Conservation (phyloP, 2,888 invertebrate genomes). For the Plagodis dolabraria region DNA sequence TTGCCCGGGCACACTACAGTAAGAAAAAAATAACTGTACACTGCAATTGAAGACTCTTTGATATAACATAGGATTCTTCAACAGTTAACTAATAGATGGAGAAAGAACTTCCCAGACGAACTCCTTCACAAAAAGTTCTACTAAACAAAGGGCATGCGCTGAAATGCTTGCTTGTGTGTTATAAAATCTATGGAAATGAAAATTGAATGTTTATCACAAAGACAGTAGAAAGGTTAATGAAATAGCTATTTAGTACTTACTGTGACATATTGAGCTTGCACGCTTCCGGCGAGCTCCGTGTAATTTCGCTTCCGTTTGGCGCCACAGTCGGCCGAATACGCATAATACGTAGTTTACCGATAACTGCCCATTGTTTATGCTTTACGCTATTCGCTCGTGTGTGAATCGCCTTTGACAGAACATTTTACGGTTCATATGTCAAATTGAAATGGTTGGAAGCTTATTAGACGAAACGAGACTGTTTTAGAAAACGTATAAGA, state of each 20-base stretch:
- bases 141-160: too few relatives aligned
- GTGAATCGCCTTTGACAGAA: slow-evolving; percentile 34
- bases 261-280: slow-evolving; percentile 29
- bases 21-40: too few relatives aligned
- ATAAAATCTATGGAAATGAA: neutral
- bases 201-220: neutral
- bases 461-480: neutral
- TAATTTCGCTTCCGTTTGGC: slow-evolving; percentile 40
- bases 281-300: slow-evolving; percentile 37
- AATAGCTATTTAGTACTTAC: slow-evolving; percentile 17
- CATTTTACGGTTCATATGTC: slow-evolving; percentile 38
- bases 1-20: too few relatives aligned
- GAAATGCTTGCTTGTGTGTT: too few relatives aligned
- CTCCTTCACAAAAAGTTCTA: too few relatives aligned
- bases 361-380: slow-evolving; percentile 39
- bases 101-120: too few relatives aligned
- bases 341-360: slow-evolving; percentile 3
- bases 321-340: slow-evolving; percentile 9
- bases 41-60: too few relatives aligned
- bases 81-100: too few relatives aligned
- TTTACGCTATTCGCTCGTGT: slow-evolving; percentile 36
- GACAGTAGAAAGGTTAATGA: neutral
- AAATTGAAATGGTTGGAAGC: slow-evolving; percentile 9
- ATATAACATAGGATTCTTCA: too few relatives aligned
- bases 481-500: too few relatives aligned